Evolutionary conservation across 2,888 invertebrate genomes (phyloP).

Genomic region (Morpho achilles): DNA sequence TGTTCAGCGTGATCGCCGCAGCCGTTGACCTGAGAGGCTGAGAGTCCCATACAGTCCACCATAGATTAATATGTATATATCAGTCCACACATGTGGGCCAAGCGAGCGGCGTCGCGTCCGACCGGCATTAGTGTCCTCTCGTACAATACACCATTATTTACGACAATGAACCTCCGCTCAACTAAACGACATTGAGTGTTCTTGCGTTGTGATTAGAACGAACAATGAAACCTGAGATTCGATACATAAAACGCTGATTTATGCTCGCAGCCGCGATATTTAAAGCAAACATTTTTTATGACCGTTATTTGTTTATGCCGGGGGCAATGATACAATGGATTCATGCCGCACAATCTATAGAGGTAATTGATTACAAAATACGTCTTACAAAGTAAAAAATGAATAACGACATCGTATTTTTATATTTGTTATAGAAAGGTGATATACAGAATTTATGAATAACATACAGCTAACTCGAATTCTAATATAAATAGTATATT

Average conservation of each 20-base stretch:
- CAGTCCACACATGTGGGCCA: conserved; percentile 49
- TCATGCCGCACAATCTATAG: conserved; percentile 14
- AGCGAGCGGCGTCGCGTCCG: conserved; percentile 34
- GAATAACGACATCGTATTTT: not conserved
- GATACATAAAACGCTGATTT: conserved; percentile 34
- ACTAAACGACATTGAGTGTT: conserved; percentile 61
- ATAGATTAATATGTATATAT: no score
- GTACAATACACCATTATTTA: conserved; percentile 68
- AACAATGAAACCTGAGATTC: conserved; percentile 49
- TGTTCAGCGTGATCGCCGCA: conserved; percentile 46
- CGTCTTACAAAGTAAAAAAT: not conserved
- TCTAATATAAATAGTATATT: no score
- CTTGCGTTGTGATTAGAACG: conserved; percentile 46
- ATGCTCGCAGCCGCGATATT: conserved; percentile 19
- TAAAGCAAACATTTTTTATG: conserved; percentile 19
- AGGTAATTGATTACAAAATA: conserved; percentile 16
- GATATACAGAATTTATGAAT: not conserved
- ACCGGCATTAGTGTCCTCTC: conserved; percentile 50
- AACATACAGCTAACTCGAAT: not conserved
- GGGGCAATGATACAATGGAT: conserved; percentile 15
- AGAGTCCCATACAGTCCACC: conserved; percentile 33
- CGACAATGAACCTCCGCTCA: conserved; percentile 56
- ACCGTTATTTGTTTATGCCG: conserved; percentile 16
- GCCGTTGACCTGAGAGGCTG: conserved; percentile 50
- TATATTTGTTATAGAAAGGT: not conserved